Conservation (phyloP, 2,888 invertebrate species). For the Cynaeus angustus region DNA sequence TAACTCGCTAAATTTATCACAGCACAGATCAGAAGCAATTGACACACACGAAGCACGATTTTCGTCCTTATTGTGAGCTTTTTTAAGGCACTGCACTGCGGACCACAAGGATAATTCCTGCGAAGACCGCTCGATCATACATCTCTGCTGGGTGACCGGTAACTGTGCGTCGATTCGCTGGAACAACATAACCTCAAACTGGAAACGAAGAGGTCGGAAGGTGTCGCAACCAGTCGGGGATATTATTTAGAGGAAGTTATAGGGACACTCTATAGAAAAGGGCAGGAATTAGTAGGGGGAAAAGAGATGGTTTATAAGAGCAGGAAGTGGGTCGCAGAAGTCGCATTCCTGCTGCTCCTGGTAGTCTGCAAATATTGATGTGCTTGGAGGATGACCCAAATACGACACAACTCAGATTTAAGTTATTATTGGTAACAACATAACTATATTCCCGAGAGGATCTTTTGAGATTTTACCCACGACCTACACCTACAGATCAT, state of each 20-base stretch:
- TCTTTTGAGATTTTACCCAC: too few relatives aligned
- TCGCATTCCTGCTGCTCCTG: too few relatives aligned
- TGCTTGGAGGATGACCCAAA: too few relatives aligned
- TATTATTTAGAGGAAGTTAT: background rate
- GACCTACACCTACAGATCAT: too few relatives aligned
- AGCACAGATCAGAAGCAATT: slow-evolving; percentile 39
- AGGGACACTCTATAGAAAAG: background rate
- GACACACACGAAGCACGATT: slow-evolving; percentile 47
- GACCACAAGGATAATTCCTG: slow-evolving; percentile 45
- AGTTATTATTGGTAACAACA: too few relatives aligned
- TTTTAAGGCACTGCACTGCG: slow-evolving; percentile 46
- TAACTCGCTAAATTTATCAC: slow-evolving; percentile 62
- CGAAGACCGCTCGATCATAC: slow-evolving; percentile 47
- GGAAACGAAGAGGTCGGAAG: slow-evolving; percentile 40
- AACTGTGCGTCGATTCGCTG: slow-evolving; percentile 45
- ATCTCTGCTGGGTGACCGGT: slow-evolving; percentile 41
- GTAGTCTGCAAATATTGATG: too few relatives aligned
- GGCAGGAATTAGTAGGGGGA: background rate
- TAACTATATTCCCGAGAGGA: too few relatives aligned
- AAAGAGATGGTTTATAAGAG: background rate
- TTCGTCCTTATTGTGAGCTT: slow-evolving; percentile 20
- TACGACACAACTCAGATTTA: too few relatives aligned
- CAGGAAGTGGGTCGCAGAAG: too few relatives aligned
- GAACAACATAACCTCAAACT: slow-evolving; percentile 45
- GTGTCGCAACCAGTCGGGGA: slow-evolving; percentile 33